These are phyloP conservation scores for Merodon equestris DNA, from an alignment of 2,888 invertebrate species.

Conservation along the genomic window DNA sequence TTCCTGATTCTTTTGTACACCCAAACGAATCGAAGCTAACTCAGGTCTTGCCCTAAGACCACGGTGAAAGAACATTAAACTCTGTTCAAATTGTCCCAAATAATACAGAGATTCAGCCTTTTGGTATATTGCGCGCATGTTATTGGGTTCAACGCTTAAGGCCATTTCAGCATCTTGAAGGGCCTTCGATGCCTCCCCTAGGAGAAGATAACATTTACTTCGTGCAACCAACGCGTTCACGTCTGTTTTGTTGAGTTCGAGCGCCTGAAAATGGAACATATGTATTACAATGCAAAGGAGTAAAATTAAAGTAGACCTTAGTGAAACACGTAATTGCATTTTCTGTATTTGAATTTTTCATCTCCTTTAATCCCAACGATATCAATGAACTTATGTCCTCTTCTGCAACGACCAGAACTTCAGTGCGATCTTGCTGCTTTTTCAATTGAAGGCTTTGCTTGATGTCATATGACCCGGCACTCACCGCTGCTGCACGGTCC, in stretches of 20 bases:
- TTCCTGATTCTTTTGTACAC: conserved; percentile 95
- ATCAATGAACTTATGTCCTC: conserved; percentile 88
- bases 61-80: conserved; percentile 93
- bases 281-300: not conserved
- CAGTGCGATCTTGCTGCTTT: conserved; percentile 87
- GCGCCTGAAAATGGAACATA: conserved; percentile 83
- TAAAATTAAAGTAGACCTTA: conserved; percentile 81
- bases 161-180: conserved; percentile 90
- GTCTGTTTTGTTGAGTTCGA: conserved; percentile 91
- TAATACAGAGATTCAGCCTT: conserved; percentile 96
- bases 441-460: conserved; percentile 91
- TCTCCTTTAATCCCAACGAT: conserved; percentile 87
- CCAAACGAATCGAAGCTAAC: conserved; percentile 84
- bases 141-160: conserved; percentile 85
- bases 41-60: conserved; percentile 92
- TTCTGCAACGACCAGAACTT: conserved; percentile 85
- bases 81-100: conserved; percentile 95
- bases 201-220: conserved; percentile 91
- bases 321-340: conserved; percentile 88
- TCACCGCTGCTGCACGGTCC: conserved; percentile 93
- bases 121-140: conserved; percentile 88
- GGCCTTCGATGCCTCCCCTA: conserved; percentile 91
- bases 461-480: conserved; percentile 87
- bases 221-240: conserved; percentile 92
- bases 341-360: conserved; percentile 86